Base-by-base conservation (phyloP, 1,140 invertebrate genomes). In the Camponotus vicinus region DNA sequence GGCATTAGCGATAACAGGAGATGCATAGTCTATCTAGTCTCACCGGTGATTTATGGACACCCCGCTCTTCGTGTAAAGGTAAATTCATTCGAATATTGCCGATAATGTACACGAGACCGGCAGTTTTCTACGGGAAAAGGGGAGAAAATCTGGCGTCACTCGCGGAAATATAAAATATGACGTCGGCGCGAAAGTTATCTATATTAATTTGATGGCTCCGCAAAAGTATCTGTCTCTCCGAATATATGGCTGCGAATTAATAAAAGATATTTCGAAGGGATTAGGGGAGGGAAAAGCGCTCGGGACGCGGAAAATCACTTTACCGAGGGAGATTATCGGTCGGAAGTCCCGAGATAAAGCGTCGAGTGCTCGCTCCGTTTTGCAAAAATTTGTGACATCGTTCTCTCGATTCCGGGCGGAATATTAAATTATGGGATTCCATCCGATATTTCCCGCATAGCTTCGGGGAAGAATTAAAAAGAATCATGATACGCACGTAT, bases 251-350 rank as follows among this genome's bases (percentile, higher is more conserved):
- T 11, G 11, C 21, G 32, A 69, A 69, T 69, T 80, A 70, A 80
- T 27, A 34, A 52, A 52, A 69, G 45, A 40, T 55, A 32, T 18
- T 57, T 69, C 32, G 42, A 27, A 57, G 42, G 63, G 15, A 70
- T 40, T 21, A 73, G 52, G 42, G 71, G 61, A 45, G 40, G 18
- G 40, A 70, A 57, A 59, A 71, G 67, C 27, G 18, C 18, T 11
- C 15, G 55, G 79, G 27, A 82, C 40, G 79, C 59, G 79, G 67
- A 73, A 82, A 73, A 82, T 82, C 79, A 82, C 67, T 82, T 73
- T 82, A 55, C 66, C 55, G 55, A 71, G 18, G 61, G 67, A 82
- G 79, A 82, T 82, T 82, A 82, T 82, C 79, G 79, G 52, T 11
- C 27, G 79, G 18, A 18, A 59, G 34, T 59, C 3, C 21, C 52